These are phyloP conservation scores for Vollenhovia emeryi DNA, from an alignment of 1,140 invertebrate species.

Conservation along the genomic window DNA sequence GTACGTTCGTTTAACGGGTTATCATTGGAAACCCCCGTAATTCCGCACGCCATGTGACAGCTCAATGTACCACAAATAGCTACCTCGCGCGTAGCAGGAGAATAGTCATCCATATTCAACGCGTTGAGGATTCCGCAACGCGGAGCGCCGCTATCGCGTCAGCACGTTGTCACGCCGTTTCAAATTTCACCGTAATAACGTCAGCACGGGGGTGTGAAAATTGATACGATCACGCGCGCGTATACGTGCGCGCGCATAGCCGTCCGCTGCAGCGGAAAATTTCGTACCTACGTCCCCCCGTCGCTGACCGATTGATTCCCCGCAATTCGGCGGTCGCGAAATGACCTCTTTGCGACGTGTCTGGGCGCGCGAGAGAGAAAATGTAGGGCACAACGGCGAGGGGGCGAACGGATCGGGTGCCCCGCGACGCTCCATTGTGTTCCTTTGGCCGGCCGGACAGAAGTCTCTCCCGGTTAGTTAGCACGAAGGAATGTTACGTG, in stretches of 20 bases:
- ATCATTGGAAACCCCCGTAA: constrained; percentile 78
- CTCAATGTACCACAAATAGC: constrained; percentile 80
- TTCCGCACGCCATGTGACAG: constrained; percentile 75
- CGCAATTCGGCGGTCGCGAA: neutral
- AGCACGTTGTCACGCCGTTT: constrained; percentile 71
- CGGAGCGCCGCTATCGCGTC: constrained; percentile 74
- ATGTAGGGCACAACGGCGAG: neutral
- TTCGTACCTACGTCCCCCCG: constrained; percentile 3
- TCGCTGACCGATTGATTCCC: constrained; percentile 24
- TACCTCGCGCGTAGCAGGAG: constrained; percentile 65
- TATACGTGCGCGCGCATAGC: neutral
- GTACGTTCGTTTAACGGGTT: constrained; percentile 77
- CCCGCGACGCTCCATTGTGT: neutral
- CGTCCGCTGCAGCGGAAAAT: constrained; percentile 31
- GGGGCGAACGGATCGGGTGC: neutral
- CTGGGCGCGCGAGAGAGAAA: neutral
- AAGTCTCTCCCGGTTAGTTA: constrained; percentile 45
- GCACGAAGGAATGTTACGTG: constrained; percentile 19
- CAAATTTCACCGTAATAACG: constrained; percentile 71
- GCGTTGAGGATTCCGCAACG: constrained; percentile 72
- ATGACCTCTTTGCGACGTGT: neutral
- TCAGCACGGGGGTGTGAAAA: constrained; percentile 65
- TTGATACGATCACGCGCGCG: constrained; percentile 46
- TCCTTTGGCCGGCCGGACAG: neutral
- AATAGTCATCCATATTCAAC: constrained; percentile 82